These are phyloP conservation scores for Apteryx mantelli DNA, from an alignment of 2,113 vertebrate species.

Conservation along the genomic window DNA sequence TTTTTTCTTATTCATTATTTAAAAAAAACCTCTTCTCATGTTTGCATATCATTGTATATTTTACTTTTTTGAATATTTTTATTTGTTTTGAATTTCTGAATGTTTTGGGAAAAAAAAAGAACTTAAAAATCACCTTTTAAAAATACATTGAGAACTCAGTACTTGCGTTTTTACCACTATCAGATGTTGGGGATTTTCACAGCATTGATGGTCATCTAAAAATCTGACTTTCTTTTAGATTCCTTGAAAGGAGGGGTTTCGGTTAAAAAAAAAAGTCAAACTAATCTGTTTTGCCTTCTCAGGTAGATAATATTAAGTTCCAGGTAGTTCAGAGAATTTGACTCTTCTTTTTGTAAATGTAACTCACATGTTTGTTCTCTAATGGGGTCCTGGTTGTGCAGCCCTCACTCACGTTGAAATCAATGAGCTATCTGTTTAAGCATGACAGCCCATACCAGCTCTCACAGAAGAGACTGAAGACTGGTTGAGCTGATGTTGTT, in stretches of 20 bases:
- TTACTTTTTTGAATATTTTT: background rate
- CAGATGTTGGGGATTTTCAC: background rate
- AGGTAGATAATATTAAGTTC: background rate
- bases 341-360: background rate
- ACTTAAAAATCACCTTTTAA: background rate
- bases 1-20: background rate
- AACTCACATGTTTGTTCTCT: background rate
- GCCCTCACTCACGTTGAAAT: background rate
- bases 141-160: background rate
- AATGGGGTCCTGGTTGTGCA: background rate
- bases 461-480: background rate
- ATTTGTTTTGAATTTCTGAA: background rate
- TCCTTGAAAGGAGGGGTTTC: background rate
- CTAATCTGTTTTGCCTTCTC: background rate
- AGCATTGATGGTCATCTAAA: background rate
- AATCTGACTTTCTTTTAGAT: background rate
- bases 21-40: background rate
- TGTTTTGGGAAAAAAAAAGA: background rate
- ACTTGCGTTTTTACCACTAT: background rate
- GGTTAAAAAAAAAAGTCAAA: fast-evolving
- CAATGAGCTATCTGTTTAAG: background rate
- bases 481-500: background rate
- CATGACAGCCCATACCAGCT: background rate
- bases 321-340: background rate
- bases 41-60: background rate